Percentiles rank a stretch among this genome's conserved stretches.
Conservation (phyloP, 1,140 invertebrate genomes). For the Leptinotarsa undecemlineata region DNA sequence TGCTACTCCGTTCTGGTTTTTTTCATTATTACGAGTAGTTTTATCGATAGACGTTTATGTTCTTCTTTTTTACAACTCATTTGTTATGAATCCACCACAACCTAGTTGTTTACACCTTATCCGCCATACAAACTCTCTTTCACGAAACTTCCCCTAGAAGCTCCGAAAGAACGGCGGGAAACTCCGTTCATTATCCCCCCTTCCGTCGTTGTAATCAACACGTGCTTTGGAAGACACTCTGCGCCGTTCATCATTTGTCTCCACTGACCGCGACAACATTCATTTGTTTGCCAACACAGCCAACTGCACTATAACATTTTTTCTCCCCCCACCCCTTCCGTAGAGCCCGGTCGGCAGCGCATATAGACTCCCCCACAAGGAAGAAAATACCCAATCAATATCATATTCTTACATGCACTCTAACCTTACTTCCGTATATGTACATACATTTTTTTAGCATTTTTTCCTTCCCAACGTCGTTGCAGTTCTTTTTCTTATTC, state of each 20-base stretch:
- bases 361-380: conserved; percentile 27
- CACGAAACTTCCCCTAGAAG: neutral
- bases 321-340: conserved; percentile 21
- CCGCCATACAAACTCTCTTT: neutral
- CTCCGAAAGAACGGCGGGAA: neutral
- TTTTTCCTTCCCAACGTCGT: conserved; percentile 48
- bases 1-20: too few species aligned
- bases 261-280: conserved; percentile 30
- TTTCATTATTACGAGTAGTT: too few species aligned
- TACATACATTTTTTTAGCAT: conserved; percentile 55
- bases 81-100: too few species aligned
- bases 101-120: neutral
- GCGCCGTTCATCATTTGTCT: conserved; percentile 28
- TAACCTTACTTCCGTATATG: conserved; percentile 55
- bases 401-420: conserved; percentile 52
- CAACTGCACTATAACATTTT: conserved; percentile 37
- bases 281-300: conserved; percentile 33
- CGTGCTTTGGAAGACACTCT: conserved; percentile 17
- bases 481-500: conserved; percentile 55
- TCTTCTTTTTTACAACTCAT: too few species aligned
- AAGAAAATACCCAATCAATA: conserved; percentile 56
- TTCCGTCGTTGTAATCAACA: conserved; percentile 20
- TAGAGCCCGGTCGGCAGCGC: conserved; percentile 6
- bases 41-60: too few species aligned
- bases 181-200: conserved; percentile 21